Percentiles rank a stretch among this genome's conserved stretches.
Conservation (phyloP, 2,113 vertebrate genomes). For the Porphyrio hochstetteri region DNA sequence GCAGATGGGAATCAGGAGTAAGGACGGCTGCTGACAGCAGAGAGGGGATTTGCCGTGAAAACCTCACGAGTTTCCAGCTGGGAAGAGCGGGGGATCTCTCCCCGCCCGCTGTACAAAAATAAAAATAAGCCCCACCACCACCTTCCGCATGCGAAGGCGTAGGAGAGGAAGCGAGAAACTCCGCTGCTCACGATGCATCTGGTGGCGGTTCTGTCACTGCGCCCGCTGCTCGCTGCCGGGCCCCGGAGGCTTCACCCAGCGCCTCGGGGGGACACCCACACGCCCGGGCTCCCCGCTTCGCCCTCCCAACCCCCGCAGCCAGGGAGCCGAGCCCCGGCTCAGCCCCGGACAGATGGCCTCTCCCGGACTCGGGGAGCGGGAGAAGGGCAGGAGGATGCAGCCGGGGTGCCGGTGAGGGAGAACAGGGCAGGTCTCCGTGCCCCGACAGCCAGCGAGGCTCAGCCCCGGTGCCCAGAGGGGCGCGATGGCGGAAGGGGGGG, state of each 20-base stretch:
- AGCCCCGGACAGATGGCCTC: no score
- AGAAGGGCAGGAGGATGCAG: not conserved
- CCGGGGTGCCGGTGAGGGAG: not conserved
- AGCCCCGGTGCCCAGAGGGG: not conserved
- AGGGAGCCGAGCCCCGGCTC: not conserved
- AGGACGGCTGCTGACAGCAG: not conserved
- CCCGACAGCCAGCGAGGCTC: not conserved
- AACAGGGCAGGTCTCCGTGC: not conserved
- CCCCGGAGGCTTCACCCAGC: not conserved
- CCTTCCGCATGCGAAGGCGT: conserved; percentile 51
- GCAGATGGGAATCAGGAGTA: not conserved
- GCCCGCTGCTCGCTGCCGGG: not conserved
- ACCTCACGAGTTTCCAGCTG: conserved; percentile 17
- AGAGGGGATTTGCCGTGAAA: not conserved
- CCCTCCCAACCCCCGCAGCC: no score
- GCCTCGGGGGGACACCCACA: not conserved
- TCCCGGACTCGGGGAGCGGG: not conserved
- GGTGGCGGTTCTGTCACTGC: conserved; percentile 4
- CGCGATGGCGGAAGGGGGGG: not conserved
- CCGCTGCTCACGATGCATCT: conserved; percentile 14
- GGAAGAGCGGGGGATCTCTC: conserved; percentile 25
- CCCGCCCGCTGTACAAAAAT: conserved; percentile 7
- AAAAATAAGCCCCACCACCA: conserved; percentile 16
- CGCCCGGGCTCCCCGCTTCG: not conserved
- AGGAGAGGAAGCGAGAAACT: conserved; percentile 30